A percentile compares a stretch with the other conserved stretches of the same genome.
Conservation (phyloP, 2,888 invertebrate genomes). For the Melolontha melolontha region DNA sequence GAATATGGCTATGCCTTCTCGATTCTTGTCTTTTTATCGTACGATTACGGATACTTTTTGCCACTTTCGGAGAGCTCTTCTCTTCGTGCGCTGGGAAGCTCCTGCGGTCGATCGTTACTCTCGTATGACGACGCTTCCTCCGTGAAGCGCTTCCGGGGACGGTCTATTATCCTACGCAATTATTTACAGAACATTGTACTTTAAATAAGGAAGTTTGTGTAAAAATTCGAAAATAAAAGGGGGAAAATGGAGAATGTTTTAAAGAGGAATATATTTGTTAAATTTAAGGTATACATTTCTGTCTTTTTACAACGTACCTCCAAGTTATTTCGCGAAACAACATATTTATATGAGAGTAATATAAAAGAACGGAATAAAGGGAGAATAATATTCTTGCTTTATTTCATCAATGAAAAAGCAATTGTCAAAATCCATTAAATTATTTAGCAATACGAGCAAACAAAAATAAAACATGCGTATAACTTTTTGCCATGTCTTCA, state of each 20-base stretch:
- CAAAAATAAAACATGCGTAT: no score
- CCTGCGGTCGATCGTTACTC: slow-evolving; percentile 27
- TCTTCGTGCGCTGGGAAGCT: slow-evolving; percentile 2
- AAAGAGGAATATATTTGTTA: background rate
- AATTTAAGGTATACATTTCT: no score
- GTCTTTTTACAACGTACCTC: no score
- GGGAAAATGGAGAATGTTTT: background rate
- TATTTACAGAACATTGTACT: slow-evolving; percentile 37
- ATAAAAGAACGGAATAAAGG: no score
- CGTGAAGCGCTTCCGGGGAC: slow-evolving; percentile 18
- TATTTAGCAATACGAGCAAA: no score
- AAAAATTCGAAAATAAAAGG: background rate
- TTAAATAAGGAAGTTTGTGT: slow-evolving; percentile 18
- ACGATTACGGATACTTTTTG: slow-evolving; percentile 36
- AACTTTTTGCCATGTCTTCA: no score
- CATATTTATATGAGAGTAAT: no score
- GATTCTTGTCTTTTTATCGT: slow-evolving; percentile 32
- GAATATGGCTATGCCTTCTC: slow-evolving; percentile 16
- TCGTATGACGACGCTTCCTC: slow-evolving; percentile 3
- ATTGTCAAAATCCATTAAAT: no score
- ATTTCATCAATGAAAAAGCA: no score
- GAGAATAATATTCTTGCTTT: no score
- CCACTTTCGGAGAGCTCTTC: slow-evolving; percentile 12
- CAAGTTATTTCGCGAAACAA: no score
- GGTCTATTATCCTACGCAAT: slow-evolving; percentile 25